A percentile compares a stretch with the other conserved stretches of the same genome.
phyloP scores from a whole-genome alignment of 2,113 vertebrate genomes.

The Probosciger aterrimus region DNA sequence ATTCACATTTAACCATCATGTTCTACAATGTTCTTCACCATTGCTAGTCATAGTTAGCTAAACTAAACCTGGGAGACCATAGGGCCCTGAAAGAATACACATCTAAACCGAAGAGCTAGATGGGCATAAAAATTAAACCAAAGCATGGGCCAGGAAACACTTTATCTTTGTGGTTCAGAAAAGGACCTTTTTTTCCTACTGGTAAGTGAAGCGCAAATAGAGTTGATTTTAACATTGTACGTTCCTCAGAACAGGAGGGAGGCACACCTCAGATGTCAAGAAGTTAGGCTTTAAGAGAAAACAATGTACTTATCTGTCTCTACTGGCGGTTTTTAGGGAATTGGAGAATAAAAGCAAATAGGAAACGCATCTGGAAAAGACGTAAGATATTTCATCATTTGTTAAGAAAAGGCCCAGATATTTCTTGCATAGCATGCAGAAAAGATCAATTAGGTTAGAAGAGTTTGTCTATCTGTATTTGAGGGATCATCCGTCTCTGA shows the following conservation, averaged over 20 bases:
- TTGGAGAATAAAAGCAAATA: neutral
- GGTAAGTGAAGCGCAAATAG: neutral
- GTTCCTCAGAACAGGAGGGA: neutral
- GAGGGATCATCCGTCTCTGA: neutral
- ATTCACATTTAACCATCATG: neutral
- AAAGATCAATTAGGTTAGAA: neutral
- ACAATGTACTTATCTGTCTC: neutral
- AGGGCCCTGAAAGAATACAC: neutral
- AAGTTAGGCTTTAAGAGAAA: neutral
- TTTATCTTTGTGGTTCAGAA: neutral
- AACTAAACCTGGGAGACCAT: neutral
- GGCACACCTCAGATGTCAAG: neutral
- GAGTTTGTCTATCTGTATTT: neutral
- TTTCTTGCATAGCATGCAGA: neutral
- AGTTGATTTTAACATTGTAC: neutral
- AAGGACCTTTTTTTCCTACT: neutral
- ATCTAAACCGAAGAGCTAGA: neutral
- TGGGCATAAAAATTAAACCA: neutral
- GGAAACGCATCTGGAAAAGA: neutral
- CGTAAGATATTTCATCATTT: neutral
- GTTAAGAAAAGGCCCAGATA: rapidly evolving
- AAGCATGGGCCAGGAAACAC: neutral
- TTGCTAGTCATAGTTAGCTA: neutral
- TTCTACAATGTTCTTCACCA: neutral
- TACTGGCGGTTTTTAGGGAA: neutral